Base-by-base conservation (phyloP, 2,888 invertebrate genomes). In the Mesodorylaimus sp. region DNA sequence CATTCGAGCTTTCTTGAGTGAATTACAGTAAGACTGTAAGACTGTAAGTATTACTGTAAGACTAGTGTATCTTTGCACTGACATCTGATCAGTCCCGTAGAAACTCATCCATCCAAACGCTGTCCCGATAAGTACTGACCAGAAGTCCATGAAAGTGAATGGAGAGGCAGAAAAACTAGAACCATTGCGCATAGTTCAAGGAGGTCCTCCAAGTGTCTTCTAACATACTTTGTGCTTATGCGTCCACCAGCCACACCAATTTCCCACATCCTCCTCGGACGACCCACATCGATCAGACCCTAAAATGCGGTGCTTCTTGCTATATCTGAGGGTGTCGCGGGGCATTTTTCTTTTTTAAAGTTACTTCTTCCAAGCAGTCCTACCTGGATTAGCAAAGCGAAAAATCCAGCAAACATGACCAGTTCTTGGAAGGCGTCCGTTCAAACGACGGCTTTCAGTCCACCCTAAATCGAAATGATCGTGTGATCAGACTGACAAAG, bases 391-490 rank as follows among this genome's bases (percentile, higher is more conserved):
- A 46, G 47, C n/a, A 21, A 47, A 47, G 7, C 16, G 51, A 45
- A 50, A 48, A 44, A n/a, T 19, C 53, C 51, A 24, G 26, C 45
- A 37, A 51, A 54, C 47, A 54, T 54, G 3, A 54, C 32, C 7
- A 54, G 3, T 16, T 46, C 53, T 70, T 88, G 87, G 59, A 87
- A 82, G n/a, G 85, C 84, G 64, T 88, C 88, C 26, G 85, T 85
- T 62, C 78, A 75, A 57, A 83, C 80, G 41, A 82, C 83, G 5
- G 81, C 81, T 64, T 80, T 79, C 43, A 83, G 68, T 50, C 82
- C 82, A 54, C 82, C 82, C 81, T 81, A 64, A 52, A 70, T 67
- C n/a, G n/a, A n/a, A n/a, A n/a, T n/a, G n/a, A 43, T n/a, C n/a
- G n/a, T n/a, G n/a, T n/a, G n/a, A n/a, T n/a, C n/a, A n/a, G n/a